Base-by-base conservation (phyloP, 2,888 invertebrate genomes). In the Habroteleia sp. region DNA sequence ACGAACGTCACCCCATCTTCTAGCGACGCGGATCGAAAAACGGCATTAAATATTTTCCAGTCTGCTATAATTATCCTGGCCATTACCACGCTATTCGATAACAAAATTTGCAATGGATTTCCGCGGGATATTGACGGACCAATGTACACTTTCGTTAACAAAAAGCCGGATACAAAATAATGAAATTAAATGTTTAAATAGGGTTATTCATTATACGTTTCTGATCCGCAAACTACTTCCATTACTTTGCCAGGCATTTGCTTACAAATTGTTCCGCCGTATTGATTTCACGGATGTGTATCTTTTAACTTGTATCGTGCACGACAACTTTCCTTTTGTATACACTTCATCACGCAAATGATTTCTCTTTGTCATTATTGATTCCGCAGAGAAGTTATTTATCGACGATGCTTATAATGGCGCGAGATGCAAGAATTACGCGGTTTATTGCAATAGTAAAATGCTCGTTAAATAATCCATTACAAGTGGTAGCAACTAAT, bases 61-160 rank as follows among this genome's bases (percentile, higher is more conserved):
- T 42, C 10, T 52, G 56, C 52, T 48, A 65, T 69, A 74, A 76
- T 74, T 74, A 66, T 39, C 52, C 37, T 10, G 5, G 27, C 44
- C 54, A 44, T 54, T 54, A 44, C 29, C 46, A 29, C 8, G 23
- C 10, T 17, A 52, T 42, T 41, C 37, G 46, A 58, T 58, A 58
- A 58, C 58, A 39, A 60, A 37, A 65, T 74, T 63, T 39, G 33
- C 41, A 68, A 68, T 68, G 60, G 48, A 76, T 74, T 65, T 58
- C 58, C 48, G 17, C 25, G 48, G 33, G 33, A 58, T 48, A 48
- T 39, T 29, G 14, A 46, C 41, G 20, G 17, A 23, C 20, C 41
- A n/a, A n/a, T n/a, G n/a, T 2, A 13, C 31, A 7, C 14, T 13
- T 8, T 31, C 7, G 6, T 8, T 7, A 16, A 17, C 14, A 27